phyloP scores from a whole-genome alignment of 2,888 invertebrate genomes.

The Criorhina ranunculi region DNA sequence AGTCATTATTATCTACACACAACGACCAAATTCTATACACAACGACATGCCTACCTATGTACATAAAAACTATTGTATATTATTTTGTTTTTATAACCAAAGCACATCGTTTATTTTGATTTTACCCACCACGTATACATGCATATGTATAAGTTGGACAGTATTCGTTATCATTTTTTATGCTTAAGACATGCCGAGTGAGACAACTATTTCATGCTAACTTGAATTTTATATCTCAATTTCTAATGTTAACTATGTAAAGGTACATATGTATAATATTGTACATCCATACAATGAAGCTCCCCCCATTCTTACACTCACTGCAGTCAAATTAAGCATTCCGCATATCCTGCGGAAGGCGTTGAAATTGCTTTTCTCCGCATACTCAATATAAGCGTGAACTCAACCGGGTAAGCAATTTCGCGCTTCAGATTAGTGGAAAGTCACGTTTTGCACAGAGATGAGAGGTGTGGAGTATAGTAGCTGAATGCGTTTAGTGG shows the following conservation, averaged over 20 bases:
- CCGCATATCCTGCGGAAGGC: slow-evolving; percentile 48
- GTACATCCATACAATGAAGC: no score
- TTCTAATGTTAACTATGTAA: slow-evolving; percentile 36
- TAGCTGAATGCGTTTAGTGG: slow-evolving; percentile 36
- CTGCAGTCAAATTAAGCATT: slow-evolving; percentile 24
- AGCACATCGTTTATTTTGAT: no score
- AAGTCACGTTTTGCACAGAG: slow-evolving; percentile 57
- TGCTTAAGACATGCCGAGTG: background rate
- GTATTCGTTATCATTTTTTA: no score
- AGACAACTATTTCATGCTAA: slow-evolving; percentile 29
- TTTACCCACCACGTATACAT: no score
- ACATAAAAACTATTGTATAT: no score
- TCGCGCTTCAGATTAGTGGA: slow-evolving; percentile 60
- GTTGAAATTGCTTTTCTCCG: slow-evolving; percentile 54
- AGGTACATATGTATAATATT: no score
- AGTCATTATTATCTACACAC: no score
- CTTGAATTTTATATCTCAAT: slow-evolving; percentile 48
- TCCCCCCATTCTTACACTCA: slow-evolving; percentile 11
- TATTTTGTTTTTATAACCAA: no score
- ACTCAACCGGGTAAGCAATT: slow-evolving; percentile 63
- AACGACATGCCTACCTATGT: no score
- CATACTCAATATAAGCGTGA: slow-evolving; percentile 45
- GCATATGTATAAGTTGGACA: no score
- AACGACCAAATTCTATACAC: no score
- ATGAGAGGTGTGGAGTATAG: slow-evolving; percentile 26